phyloP scores from a whole-genome alignment of 2,797 vertebrate genomes.

The Pantherophis alleghaniensis region DNA sequence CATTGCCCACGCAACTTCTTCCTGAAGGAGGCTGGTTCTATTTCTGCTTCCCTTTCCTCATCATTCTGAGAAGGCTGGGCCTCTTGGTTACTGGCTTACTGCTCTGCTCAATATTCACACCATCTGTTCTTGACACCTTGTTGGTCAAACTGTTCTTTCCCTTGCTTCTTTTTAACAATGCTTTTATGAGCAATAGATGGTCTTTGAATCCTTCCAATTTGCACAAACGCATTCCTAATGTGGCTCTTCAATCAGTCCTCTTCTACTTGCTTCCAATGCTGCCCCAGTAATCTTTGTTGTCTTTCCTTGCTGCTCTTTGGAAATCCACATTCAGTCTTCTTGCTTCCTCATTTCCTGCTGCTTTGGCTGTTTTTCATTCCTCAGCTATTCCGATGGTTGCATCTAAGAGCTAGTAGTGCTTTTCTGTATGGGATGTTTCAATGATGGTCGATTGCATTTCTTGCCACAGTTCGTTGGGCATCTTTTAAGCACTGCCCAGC shows the following conservation, averaged over 20 bases:
- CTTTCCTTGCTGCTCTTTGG: background rate
- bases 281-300: background rate
- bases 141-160: background rate
- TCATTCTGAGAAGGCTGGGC: background rate
- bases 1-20: background rate
- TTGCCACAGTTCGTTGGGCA: background rate
- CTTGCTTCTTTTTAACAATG: background rate
- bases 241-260: background rate
- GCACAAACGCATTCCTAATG: background rate
- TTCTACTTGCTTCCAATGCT: background rate
- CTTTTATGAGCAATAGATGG: background rate
- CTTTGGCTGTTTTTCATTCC: background rate
- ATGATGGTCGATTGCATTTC: background rate
- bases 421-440: background rate
- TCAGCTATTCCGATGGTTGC: background rate
- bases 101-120: background rate
- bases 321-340: background rate
- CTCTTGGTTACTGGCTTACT: background rate
- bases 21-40: background rate
- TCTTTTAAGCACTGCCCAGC: background rate
- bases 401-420: background rate
- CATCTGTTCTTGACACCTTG: background rate
- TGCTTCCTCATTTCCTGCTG: background rate
- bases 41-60: background rate
- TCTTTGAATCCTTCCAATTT: background rate